A percentile compares a stretch with the other conserved stretches of the same genome.
Evolutionary conservation across 2,888 invertebrate genomes (phyloP).

Genomic region (Melanchra persicariae): DNA sequence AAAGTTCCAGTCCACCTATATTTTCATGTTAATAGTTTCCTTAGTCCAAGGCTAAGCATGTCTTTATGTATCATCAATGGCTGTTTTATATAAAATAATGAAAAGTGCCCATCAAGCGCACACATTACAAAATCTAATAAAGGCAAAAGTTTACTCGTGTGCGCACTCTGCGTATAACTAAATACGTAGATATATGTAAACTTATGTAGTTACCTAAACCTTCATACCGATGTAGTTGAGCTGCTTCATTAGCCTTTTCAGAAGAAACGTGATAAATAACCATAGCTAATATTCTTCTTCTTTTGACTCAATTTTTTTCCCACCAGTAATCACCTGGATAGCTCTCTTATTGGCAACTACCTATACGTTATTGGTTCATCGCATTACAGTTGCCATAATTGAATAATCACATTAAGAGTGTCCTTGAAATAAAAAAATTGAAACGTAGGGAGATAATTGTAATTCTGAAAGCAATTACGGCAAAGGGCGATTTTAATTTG

Average conservation of each 20-base stretch:
- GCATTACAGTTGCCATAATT: conserved; percentile 4
- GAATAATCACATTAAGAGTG: conserved; percentile 18
- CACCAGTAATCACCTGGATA: not conserved
- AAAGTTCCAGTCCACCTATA: not conserved
- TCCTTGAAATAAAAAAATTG: conserved; percentile 37
- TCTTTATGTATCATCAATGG: not conserved
- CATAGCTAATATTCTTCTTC: not conserved
- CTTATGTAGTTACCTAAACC: too few species aligned
- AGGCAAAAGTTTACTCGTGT: not conserved
- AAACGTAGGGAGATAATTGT: conserved; percentile 29
- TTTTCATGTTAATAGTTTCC: not conserved
- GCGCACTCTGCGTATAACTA: too few species aligned
- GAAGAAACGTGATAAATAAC: too few species aligned
- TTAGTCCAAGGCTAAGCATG: not conserved
- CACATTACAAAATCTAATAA: not conserved
- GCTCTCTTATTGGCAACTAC: not conserved
- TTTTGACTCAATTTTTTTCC: not conserved
- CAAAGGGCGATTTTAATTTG: conserved; percentile 53
- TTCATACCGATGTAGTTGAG: too few species aligned
- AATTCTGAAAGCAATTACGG: conserved; percentile 45
- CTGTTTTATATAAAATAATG: not conserved
- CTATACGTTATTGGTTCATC: not conserved
- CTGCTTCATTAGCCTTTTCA: too few species aligned
- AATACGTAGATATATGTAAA: too few species aligned
- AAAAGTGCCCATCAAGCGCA: too few species aligned